Conservation (phyloP, 2,888 invertebrate genomes). For the Drosophila fulvimacula region DNA sequence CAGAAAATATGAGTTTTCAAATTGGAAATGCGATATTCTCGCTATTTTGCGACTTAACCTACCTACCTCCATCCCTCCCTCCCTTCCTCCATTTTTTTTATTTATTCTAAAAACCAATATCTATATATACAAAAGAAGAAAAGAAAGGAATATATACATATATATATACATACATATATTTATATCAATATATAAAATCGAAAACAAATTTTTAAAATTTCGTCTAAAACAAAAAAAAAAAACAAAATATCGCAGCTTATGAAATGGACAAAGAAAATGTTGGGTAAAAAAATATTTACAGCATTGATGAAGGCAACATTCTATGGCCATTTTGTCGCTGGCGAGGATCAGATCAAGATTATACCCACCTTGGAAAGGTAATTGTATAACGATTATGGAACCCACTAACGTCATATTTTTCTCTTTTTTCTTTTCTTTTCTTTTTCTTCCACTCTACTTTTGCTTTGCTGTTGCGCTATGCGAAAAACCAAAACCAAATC, state of each 20-base stretch:
- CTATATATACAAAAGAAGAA: neutral
- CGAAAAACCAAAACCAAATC: conserved; percentile 6
- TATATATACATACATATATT: conserved; percentile 5
- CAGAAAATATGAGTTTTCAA: conserved; percentile 5
- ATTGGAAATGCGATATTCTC: conserved; percentile 36
- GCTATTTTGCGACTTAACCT: neutral
- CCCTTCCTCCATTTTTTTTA: neutral
- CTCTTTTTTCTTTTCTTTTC: conserved; percentile 61
- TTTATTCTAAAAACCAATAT: conserved; percentile 3
- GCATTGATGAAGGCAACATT: conserved; percentile 96
- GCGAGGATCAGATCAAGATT: conserved; percentile 95
- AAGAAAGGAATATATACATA: neutral
- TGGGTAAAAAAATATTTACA: conserved; percentile 94
- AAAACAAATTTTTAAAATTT: conserved; percentile 24
- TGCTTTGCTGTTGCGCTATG: conserved; percentile 41
- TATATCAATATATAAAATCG: conserved; percentile 19
- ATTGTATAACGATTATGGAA: conserved; percentile 68
- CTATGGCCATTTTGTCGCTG: conserved; percentile 99
- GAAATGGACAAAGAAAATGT: conserved; percentile 90
- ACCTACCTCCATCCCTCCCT: neutral
- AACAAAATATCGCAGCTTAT: conserved; percentile 88
- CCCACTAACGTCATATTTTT: conserved; percentile 71
- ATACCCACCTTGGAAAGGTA: conserved; percentile 92
- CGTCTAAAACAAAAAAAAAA: conserved; percentile 32
- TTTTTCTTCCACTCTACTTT: conserved; percentile 62